These are phyloP conservation scores for Lepetodrilus schrolli DNA, from an alignment of 2,888 invertebrate species.

Conservation along the genomic window DNA sequence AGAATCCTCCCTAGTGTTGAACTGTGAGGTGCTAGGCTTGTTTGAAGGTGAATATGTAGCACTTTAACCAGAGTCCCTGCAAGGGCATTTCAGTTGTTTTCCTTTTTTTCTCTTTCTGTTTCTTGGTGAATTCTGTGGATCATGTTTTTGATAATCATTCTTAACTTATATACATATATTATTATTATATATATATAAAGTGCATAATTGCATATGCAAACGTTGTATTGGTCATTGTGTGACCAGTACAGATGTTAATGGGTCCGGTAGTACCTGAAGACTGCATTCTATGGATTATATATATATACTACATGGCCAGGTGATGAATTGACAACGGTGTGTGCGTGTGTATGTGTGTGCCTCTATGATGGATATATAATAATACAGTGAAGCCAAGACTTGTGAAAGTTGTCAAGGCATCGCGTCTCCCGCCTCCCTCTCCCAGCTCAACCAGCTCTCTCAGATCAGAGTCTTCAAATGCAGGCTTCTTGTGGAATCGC, in stretches of 20 bases:
- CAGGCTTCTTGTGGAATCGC: neutral
- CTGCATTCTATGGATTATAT: neutral
- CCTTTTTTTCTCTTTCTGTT: conserved; percentile 7
- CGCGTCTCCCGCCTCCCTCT: too few species aligned
- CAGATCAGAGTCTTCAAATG: neutral
- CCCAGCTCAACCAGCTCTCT: conserved; percentile 17
- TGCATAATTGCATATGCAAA: conserved; percentile 26
- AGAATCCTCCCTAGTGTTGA: neutral
- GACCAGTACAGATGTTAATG: neutral
- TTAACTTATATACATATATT: conserved; percentile 25
- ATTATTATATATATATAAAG: conserved; percentile 23
- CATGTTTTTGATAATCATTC: conserved; percentile 27
- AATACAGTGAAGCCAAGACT: neutral
- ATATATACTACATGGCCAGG: too few species aligned
- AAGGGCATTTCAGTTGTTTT: conserved; percentile 17
- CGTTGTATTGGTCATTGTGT: conserved; percentile 4
- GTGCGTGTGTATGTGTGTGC: neutral
- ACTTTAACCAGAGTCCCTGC: conserved; percentile 12
- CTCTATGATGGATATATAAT: neutral
- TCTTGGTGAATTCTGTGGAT: conserved; percentile 22
- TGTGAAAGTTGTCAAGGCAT: neutral
- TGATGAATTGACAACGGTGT: neutral
- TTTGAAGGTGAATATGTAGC: neutral
- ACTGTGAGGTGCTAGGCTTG: conserved; percentile 20
- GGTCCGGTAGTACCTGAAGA: neutral